Conservation (phyloP, 2,888 invertebrate genomes). For the Acanthacorydalis orientalis region DNA sequence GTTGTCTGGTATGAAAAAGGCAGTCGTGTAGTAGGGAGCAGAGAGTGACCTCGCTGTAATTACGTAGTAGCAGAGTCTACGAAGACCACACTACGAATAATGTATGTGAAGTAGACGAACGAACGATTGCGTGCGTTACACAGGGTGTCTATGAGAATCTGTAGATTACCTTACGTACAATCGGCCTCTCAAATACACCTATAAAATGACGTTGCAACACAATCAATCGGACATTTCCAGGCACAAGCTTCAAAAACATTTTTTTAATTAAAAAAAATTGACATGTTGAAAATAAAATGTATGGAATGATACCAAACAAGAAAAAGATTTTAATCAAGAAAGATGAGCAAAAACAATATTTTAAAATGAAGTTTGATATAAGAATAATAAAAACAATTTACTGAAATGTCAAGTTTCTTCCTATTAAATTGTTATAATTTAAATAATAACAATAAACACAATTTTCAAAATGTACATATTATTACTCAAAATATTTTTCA, state of each 20-base stretch:
- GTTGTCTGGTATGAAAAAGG: constrained; percentile 21
- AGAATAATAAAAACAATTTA: too few species aligned
- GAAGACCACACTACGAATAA: constrained; percentile 19
- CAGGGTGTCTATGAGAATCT: constrained; percentile 4
- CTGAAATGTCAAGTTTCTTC: too few species aligned
- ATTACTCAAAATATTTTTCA: too few species aligned
- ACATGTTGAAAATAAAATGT: too few species aligned
- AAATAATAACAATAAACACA: too few species aligned
- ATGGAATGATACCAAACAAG: too few species aligned
- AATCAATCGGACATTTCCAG: constrained; percentile 3
- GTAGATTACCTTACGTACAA: constrained; percentile 5
- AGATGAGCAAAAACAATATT: too few species aligned
- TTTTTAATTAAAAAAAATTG: background rate
- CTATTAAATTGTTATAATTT: too few species aligned
- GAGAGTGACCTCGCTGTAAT: constrained; percentile 12
- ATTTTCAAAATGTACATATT: too few species aligned
- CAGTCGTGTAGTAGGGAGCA: constrained; percentile 21
- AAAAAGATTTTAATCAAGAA: too few species aligned
- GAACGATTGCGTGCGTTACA: constrained; percentile 5
- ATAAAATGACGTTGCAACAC: constrained; percentile 6
- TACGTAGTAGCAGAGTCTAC: constrained; percentile 24
- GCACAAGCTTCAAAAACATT: background rate
- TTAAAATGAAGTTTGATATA: too few species aligned
- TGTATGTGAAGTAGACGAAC: background rate
- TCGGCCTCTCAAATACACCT: constrained; percentile 6